Evolutionary conservation across 2,888 invertebrate genomes (phyloP).

Genomic region (Melanotus villosus): DNA sequence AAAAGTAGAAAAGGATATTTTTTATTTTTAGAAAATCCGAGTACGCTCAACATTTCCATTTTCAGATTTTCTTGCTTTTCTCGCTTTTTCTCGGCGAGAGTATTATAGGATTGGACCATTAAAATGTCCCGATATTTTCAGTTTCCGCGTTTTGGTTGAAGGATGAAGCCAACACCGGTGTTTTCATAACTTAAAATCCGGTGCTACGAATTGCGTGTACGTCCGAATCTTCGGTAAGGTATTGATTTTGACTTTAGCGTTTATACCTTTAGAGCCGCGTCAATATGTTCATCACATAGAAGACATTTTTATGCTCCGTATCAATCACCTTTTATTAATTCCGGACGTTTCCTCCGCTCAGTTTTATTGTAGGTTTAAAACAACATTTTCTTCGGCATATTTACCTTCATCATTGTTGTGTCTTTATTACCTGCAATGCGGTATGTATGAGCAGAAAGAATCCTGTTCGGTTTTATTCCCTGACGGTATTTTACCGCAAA

Average conservation of each 20-base stretch:
- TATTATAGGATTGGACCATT: background rate
- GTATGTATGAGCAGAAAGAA: slow-evolving; percentile 25
- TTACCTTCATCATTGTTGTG: slow-evolving; percentile 22
- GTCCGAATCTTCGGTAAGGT: slow-evolving; percentile 12
- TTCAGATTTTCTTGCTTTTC: background rate
- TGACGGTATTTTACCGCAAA: slow-evolving; percentile 32
- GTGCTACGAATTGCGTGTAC: background rate
- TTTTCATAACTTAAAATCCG: slow-evolving; percentile 1
- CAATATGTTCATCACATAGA: slow-evolving; percentile 33
- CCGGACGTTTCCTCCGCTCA: slow-evolving; percentile 16
- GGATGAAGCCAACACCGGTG: background rate
- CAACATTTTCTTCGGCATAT: slow-evolving; percentile 6
- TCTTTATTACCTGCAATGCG: slow-evolving; percentile 33
- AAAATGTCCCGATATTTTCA: background rate
- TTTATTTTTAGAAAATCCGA: too few relatives aligned
- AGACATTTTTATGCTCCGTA: slow-evolving; percentile 32
- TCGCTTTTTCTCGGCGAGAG: background rate
- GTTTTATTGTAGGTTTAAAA: slow-evolving; percentile 19
- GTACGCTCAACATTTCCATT: too few relatives aligned
- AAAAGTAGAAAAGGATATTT: too few relatives aligned
- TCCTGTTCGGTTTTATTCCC: slow-evolving; percentile 30
- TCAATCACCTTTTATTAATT: slow-evolving; percentile 34
- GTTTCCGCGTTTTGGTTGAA: background rate
- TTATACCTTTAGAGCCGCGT: slow-evolving; percentile 4
- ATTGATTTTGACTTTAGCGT: slow-evolving; percentile 22